Base-by-base conservation (phyloP, 2,113 vertebrate genomes). In the Zosterops hypoxanthus region DNA sequence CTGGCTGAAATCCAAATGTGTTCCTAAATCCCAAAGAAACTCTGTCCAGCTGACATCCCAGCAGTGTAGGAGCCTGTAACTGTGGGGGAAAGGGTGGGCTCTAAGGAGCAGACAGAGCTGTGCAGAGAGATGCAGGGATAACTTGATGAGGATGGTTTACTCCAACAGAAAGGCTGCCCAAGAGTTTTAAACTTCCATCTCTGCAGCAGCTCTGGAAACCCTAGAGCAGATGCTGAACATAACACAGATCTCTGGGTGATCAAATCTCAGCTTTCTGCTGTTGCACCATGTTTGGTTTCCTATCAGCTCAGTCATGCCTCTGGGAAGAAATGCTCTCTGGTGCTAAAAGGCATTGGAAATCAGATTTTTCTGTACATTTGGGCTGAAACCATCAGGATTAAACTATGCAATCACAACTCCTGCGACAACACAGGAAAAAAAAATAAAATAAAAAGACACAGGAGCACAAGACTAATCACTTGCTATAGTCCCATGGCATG, bases 1-100 rank as follows among this genome's bases (percentile, higher is more conserved):
- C 82, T 81, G 80, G n/a, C 85, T 90, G 52, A 68, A 90, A 96
- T 78, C 85, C 86, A 94, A 83, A 83, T 28, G 39, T 84, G 66
- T 22, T 90, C 76, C 88, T 64, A 78, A 96, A 96, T 53, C 72
- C 60, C 68, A 29, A 66, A 77, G 82, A 52, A 90, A 75, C 41
- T 68, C 50, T 85, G 78, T 55, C 71, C 8, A 0, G 72, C 42
- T 93, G 59, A 90, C 36, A 82, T 50, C 8, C 76, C 28, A 57
- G 47, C 49, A 65, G 70, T 7, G 75, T 66, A 72, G 91, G 82
- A 77, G 61, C 4, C 0, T 14, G 68, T 10, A 63, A 19, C 59
- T 53, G n/a, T 4, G 66, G 41, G 57, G 61, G 66, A 73, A 66
- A 73, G 17, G 44, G 31, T n/a, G 55, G 56, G 52, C 68, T 92